Base-by-base conservation (phyloP, 2,797 vertebrate species). In the Amphiprion clarkii region DNA sequence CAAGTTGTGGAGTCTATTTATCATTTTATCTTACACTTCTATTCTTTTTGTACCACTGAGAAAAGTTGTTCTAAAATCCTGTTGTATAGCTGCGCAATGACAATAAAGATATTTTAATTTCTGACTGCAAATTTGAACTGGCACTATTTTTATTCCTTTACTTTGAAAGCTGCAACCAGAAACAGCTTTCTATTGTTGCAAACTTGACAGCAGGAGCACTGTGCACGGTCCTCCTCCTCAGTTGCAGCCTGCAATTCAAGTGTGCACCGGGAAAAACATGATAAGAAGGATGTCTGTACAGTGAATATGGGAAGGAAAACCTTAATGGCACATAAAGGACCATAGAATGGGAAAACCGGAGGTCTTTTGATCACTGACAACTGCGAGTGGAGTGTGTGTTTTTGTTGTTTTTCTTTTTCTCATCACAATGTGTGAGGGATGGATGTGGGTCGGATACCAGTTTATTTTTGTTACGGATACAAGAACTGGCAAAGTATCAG, bases 401-500 rank as follows among this genome's bases (percentile, higher is more conserved):
- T 73, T 57, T 70, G 33, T 80, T 54, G 58, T 81, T 76, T 62
- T 68, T 62, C 17, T 59, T 57, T 57, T 63, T 59, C 67, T 72
- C 78, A 76, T 65, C 88, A 87, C 83, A 84, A 92, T 92, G 94
- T 90, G 82, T 83, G 89, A 92, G 83, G 81, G 71, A 85, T 91
- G 90, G 85, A 90, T 92, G 87, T 79, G 88, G 91, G 84, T 92
- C 76, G 75, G 87, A 88, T 89, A 84, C 80, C 87, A 89, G 58
- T 88, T 81, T 74, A 58, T 90, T 85, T 84, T 88, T 46, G 11
- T 75, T 75, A 84, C 27, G 89, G 91, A 93, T 89, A 88, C 87
- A 58, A 88, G 84, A 81, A 92, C 82, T 70, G 89, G 77, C 85
- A 88, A 87, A 76, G 88, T 86, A 84, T 83, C 88, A 79, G 88